Evolutionary conservation across 2,797 vertebrate genomes (phyloP).

Genomic region (Tapirus indicus): DNA sequence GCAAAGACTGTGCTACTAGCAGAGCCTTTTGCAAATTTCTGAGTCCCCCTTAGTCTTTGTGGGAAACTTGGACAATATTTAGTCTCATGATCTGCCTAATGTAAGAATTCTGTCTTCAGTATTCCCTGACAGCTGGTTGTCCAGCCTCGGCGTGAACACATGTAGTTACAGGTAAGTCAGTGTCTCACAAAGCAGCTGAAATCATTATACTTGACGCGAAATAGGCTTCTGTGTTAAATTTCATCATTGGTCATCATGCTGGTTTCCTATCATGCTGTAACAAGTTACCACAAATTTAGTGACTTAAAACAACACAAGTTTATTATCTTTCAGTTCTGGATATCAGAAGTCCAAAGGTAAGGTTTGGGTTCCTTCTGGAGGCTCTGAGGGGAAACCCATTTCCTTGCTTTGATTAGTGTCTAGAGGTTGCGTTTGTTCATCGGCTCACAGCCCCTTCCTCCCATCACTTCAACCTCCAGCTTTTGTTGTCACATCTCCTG

Average conservation of each 20-base stretch:
- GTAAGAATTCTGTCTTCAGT: background rate
- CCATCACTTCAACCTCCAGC: background rate
- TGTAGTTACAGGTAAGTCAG: background rate
- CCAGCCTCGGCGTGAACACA: background rate
- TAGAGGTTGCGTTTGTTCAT: background rate
- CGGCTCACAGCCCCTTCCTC: background rate
- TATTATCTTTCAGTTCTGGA: background rate
- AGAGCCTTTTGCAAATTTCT: slow-evolving; percentile 22
- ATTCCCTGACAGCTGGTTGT: background rate
- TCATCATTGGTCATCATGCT: background rate
- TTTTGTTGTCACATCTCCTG: background rate
- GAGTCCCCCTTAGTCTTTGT: background rate
- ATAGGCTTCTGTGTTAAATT: slow-evolving; percentile 18
- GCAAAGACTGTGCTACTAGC: background rate
- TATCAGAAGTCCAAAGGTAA: background rate
- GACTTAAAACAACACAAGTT: background rate
- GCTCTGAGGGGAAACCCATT: background rate
- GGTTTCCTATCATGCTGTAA: background rate
- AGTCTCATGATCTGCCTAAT: background rate
- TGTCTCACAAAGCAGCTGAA: background rate
- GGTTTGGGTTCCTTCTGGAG: background rate
- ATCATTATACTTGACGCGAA: background rate
- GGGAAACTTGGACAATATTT: background rate
- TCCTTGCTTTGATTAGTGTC: background rate
- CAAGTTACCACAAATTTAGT: background rate